These are phyloP conservation scores for Diplodus puntazzo DNA, from an alignment of 2,797 vertebrate species.

Conservation along the genomic window DNA sequence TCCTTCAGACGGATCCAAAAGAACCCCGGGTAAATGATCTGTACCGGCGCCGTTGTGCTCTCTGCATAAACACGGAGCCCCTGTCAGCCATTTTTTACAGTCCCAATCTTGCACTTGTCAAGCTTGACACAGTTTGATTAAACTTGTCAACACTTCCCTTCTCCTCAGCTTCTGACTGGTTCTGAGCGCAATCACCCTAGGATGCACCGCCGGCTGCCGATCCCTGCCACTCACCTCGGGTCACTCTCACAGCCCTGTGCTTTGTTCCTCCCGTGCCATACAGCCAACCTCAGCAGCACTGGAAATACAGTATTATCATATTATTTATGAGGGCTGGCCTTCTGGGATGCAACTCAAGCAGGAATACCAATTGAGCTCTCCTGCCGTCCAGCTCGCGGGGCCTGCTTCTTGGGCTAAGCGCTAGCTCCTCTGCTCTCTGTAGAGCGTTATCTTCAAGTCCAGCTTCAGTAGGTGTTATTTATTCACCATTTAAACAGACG, in stretches of 20 bases:
- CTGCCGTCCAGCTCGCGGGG: constrained; percentile 58
- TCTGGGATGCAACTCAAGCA: constrained; percentile 79
- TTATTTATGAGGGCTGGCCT: constrained; percentile 82
- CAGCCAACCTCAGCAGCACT: constrained; percentile 80
- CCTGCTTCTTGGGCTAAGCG: constrained; percentile 59
- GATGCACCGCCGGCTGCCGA: constrained; percentile 56
- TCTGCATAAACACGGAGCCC: constrained; percentile 68
- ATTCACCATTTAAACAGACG: constrained; percentile 61
- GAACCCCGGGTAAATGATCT: constrained; percentile 60
- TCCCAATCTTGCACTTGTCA: constrained; percentile 72
- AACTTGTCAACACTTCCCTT: constrained; percentile 75
- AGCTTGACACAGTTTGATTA: constrained; percentile 79
- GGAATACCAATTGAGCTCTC: constrained; percentile 80
- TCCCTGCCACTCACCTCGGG: constrained; percentile 70
- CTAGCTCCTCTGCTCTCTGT: constrained; percentile 58
- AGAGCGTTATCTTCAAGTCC: constrained; percentile 67
- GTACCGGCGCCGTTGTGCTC: constrained; percentile 41
- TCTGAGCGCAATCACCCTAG: constrained; percentile 60
- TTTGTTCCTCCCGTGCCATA: constrained; percentile 72
- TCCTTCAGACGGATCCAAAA: constrained; percentile 38
- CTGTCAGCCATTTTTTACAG: constrained; percentile 67
- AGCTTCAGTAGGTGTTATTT: constrained; percentile 63
- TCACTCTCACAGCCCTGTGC: constrained; percentile 68
- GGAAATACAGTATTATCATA: constrained; percentile 80
- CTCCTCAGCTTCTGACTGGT: constrained; percentile 48